Conservation (phyloP, 2,888 invertebrate species). For the Aporophyla lueneburgensis region DNA sequence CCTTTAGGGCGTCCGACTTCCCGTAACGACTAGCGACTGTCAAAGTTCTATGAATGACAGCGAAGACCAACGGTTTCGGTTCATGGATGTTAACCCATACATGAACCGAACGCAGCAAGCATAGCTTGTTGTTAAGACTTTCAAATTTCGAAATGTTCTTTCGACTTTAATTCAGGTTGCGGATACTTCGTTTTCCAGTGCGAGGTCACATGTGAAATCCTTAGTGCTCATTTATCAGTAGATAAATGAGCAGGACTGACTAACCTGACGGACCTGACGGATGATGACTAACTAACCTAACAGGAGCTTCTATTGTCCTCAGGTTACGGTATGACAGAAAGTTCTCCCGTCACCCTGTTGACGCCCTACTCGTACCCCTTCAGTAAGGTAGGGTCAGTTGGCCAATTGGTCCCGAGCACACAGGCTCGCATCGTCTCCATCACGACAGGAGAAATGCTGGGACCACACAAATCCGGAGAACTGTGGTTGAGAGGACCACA, state of each 20-base stretch:
- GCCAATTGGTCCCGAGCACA: constrained; percentile 93
- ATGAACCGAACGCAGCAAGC: background rate
- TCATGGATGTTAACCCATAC: background rate
- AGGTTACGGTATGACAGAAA: constrained; percentile 94
- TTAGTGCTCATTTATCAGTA: background rate
- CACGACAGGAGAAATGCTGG: constrained; percentile 89
- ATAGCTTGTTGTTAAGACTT: background rate
- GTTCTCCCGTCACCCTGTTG: constrained; percentile 92
- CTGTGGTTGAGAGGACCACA: constrained; percentile 94
- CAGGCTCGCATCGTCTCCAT: constrained; percentile 92
- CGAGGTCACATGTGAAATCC: background rate
- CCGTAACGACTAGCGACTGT: background rate
- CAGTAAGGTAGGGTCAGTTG: constrained; percentile 93
- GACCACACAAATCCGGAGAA: constrained; percentile 93
- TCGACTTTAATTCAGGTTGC: background rate
- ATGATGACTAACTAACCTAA: background rate
- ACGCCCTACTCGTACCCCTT: constrained; percentile 91
- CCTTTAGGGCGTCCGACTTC: no score
- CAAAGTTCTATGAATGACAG: background rate
- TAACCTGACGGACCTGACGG: no score
- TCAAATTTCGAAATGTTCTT: background rate
- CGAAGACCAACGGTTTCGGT: background rate
- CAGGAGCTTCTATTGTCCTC: constrained; percentile 15
- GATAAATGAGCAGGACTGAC: no score
- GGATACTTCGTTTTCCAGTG: background rate